These are phyloP conservation scores for Aurelia aurita DNA, from an alignment of 30 jellyfish, hydroid and myxozoan species.

Conservation along the genomic window DNA sequence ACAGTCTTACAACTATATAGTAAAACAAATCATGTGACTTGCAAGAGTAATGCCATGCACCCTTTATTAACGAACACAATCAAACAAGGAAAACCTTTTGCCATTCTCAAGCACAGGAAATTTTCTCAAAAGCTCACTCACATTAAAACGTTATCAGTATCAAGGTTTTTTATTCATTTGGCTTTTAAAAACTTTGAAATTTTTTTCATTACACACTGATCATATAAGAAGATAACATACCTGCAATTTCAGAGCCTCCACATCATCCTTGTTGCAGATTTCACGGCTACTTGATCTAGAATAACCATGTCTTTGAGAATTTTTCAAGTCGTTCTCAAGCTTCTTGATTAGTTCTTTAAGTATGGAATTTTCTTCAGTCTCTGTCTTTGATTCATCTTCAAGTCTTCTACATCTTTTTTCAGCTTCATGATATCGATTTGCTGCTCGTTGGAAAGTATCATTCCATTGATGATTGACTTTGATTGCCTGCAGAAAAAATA, in stretches of 20 bases:
- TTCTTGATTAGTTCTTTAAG: conserved; percentile 19
- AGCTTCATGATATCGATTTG: conserved; percentile 22
- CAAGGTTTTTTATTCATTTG: no score
- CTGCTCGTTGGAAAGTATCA: conserved; percentile 25
- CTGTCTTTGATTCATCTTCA: conserved; percentile 37
- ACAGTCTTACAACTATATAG: no score
- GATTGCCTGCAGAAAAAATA: conserved; percentile 14
- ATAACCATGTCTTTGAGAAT: background rate
- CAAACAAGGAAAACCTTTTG: no score
- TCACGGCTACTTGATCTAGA: conserved; percentile 27
- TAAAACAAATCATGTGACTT: no score
- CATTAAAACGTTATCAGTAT: no score
- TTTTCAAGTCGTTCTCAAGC: conserved; percentile 14
- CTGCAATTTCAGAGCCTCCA: conserved; percentile 55
- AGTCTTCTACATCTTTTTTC: conserved; percentile 27
- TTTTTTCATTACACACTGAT: no score
- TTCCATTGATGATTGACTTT: conserved; percentile 67
- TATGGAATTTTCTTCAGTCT: conserved; percentile 33
- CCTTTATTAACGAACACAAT: no score
- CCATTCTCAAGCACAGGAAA: no score
- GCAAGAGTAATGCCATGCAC: no score
- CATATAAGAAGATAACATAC: background rate
- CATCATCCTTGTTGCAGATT: conserved; percentile 63
- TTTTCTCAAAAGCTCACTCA: no score
- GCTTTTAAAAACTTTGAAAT: no score